Conservation (phyloP, 2,113 vertebrate species). For the Ciconia stormi region DNA sequence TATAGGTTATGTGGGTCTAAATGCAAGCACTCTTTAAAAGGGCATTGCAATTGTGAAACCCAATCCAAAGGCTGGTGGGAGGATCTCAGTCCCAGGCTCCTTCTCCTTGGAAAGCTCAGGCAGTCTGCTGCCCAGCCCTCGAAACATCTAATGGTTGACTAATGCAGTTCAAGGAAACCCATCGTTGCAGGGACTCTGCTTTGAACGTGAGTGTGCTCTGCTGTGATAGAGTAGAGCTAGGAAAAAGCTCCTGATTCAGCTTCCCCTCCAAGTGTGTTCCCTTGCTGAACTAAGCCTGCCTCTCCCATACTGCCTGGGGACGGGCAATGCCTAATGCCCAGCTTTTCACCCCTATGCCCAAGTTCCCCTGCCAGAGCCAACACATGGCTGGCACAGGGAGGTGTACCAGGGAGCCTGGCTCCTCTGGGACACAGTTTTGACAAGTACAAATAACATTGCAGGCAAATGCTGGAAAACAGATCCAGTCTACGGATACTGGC, state of each 20-base stretch:
- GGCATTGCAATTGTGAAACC: not conserved
- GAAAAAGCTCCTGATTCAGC: not conserved
- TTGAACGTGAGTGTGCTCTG: not conserved
- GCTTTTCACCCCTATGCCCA: not conserved
- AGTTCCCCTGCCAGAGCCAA: not conserved
- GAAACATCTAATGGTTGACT: not conserved
- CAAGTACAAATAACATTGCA: not conserved
- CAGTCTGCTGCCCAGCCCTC: not conserved
- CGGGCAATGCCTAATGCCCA: not conserved
- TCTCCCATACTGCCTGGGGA: not conserved
- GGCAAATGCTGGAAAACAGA: not conserved
- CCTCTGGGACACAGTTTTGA: not conserved
- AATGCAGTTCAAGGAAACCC: not conserved
- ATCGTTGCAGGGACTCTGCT: not conserved
- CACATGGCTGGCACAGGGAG: not conserved
- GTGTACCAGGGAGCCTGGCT: not conserved
- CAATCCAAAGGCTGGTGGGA: not conserved
- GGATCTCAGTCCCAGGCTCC: not conserved
- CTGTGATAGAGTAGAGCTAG: not conserved
- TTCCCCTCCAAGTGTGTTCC: not conserved
- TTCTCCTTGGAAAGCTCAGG: not conserved
- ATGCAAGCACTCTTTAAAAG: not conserved
- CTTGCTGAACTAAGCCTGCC: not conserved
- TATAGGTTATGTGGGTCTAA: fast-evolving
- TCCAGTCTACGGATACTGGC: not conserved